Evolutionary conservation across 2,888 invertebrate species (phyloP).

Genomic region (Sarcophaga subvicina): DNA sequence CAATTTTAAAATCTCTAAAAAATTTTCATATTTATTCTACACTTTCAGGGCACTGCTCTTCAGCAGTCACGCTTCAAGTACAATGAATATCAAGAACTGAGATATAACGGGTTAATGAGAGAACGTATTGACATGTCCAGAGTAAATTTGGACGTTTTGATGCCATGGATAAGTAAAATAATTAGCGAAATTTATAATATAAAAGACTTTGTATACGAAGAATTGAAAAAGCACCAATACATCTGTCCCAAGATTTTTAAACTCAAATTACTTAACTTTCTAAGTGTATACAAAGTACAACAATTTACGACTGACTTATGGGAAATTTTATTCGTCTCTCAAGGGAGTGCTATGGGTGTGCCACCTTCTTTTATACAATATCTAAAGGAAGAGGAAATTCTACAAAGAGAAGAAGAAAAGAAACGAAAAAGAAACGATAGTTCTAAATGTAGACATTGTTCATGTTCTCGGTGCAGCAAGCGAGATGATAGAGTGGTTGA

Average conservation of each 20-base stretch:
- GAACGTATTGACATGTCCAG: constrained; percentile 98
- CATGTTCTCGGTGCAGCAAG: constrained; percentile 74
- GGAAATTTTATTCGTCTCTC: constrained; percentile 96
- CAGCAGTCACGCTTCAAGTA: constrained; percentile 99
- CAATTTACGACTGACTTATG: constrained; percentile 99
- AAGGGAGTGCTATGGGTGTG: constrained; percentile 97
- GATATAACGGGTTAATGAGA: constrained; percentile 93
- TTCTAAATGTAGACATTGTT: constrained; percentile 71
- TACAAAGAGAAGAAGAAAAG: constrained; percentile 86
- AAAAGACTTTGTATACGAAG: constrained; percentile 99
- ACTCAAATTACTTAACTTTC: constrained; percentile 99
- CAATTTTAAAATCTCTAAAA: not conserved
- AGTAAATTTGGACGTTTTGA: constrained; percentile 98
- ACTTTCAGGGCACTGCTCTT: constrained; percentile 94
- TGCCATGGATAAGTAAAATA: constrained; percentile 99
- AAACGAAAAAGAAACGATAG: constrained; percentile 73
- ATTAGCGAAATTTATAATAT: constrained; percentile 97
- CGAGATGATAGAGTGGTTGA: constrained; percentile 70
- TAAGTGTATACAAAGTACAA: constrained; percentile 98
- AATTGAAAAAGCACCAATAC: constrained; percentile 95
- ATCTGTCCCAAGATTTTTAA: constrained; percentile 99
- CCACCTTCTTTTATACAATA: constrained; percentile 96
- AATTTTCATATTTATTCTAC: not conserved
- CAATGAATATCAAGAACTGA: constrained; percentile 99
- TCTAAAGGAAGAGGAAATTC: constrained; percentile 96